phyloP scores from a whole-genome alignment of 2,797 vertebrate genomes.

The Onychomys arenicola region DNA sequence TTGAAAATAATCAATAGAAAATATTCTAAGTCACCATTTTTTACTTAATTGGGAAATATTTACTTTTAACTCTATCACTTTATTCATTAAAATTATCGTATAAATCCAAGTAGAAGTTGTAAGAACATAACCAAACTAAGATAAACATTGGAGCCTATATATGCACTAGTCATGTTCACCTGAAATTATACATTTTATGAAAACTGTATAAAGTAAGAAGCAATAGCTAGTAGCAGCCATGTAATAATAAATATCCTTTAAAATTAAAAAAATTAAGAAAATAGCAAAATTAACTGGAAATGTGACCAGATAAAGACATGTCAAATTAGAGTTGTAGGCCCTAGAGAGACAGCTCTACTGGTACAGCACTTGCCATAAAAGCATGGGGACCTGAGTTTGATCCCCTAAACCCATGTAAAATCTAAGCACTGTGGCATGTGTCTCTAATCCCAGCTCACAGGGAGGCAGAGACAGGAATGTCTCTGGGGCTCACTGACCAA shows the following conservation, averaged over 20 bases:
- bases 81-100: conserved; percentile 30
- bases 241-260: not conserved
- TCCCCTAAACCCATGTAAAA: not conserved
- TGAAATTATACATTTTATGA: conserved; percentile 14
- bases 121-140: conserved; percentile 17
- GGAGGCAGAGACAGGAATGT: not conserved
- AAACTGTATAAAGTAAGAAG: conserved; percentile 19
- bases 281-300: not conserved
- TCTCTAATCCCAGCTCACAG: too few species aligned
- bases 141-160: not conserved
- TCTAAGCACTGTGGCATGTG: too few species aligned
- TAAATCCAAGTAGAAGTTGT: not conserved
- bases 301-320: not conserved
- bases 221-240: not conserved
- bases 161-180: not conserved
- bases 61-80: conserved; percentile 26
- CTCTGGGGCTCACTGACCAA: not conserved
- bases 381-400: not conserved
- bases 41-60: conserved; percentile 21
- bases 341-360: not conserved
- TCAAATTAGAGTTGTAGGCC: not conserved
- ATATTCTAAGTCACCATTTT: not conserved
- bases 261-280: not conserved
- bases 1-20: conserved; percentile 14
- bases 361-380: not conserved